These are phyloP conservation scores for Ips nitidus DNA, from an alignment of 1,140 invertebrate genomes.

Conservation along the genomic window DNA sequence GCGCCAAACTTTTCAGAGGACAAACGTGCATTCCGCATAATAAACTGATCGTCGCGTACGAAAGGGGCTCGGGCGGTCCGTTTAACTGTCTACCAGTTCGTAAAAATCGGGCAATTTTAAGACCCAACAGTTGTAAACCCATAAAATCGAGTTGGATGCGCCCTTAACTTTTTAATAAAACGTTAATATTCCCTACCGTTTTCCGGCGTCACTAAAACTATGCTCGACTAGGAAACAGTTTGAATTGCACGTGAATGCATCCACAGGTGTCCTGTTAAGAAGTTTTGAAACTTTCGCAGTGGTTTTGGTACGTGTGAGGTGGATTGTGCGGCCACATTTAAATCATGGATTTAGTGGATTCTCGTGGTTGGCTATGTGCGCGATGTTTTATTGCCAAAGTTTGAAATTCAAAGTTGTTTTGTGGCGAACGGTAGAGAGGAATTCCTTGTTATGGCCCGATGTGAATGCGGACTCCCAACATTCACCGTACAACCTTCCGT, in stretches of 20 bases:
- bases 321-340: too few species aligned
- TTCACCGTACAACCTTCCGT: background rate
- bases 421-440: too few species aligned
- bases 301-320: background rate
- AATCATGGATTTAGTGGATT: too few species aligned
- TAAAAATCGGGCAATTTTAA: background rate
- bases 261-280: constrained; percentile 31
- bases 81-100: background rate
- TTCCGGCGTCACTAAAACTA: too few species aligned
- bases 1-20: constrained; percentile 32
- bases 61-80: background rate
- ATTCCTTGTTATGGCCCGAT: background rate
- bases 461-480: background rate
- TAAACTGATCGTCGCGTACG: background rate
- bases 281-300: constrained; percentile 21
- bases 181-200: background rate
- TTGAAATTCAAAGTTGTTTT: too few species aligned
- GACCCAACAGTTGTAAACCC: background rate
- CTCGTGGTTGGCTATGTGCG: too few species aligned
- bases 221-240: background rate
- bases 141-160: background rate
- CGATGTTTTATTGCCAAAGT: too few species aligned
- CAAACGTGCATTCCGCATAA: background rate
- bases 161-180: background rate
- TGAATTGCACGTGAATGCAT: constrained; percentile 19